phyloP scores from a whole-genome alignment of 2,113 vertebrate genomes.

The Syngnathus floridae region DNA sequence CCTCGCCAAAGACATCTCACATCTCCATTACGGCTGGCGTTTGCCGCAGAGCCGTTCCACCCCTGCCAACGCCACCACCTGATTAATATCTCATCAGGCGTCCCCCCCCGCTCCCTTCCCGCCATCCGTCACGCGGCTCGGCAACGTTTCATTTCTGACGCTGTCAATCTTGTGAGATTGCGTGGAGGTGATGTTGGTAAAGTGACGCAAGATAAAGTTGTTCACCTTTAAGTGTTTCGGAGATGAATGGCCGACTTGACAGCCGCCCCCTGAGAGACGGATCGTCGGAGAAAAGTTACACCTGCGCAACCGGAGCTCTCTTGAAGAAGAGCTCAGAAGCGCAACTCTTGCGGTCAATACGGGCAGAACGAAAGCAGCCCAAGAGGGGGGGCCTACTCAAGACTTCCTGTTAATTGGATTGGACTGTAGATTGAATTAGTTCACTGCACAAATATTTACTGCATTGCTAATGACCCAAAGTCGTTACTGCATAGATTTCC shows the following conservation, averaged over 20 bases:
- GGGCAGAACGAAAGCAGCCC: conserved; percentile 5
- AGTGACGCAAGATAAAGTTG: conserved; percentile 47
- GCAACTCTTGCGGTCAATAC: conserved; percentile 27
- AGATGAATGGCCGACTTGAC: conserved; percentile 33
- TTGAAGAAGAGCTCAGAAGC: conserved; percentile 25
- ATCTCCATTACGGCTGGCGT: conserved; percentile 44
- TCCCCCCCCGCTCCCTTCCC: conserved; percentile 5
- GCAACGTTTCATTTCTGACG: conserved; percentile 39
- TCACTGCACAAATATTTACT: conserved; percentile 68
- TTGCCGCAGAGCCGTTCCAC: conserved; percentile 23
- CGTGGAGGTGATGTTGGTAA: conserved; percentile 30
- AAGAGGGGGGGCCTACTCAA: not conserved
- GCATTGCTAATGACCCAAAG: conserved; percentile 39
- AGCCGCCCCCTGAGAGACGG: conserved; percentile 24
- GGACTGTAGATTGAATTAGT: conserved; percentile 56
- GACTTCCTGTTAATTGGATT: conserved; percentile 50
- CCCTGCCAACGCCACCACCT: conserved; percentile 34
- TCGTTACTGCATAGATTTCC: conserved; percentile 60
- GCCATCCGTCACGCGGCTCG: conserved; percentile 49
- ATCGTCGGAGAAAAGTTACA: conserved; percentile 11
- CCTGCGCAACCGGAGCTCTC: not conserved
- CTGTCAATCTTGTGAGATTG: conserved; percentile 42
- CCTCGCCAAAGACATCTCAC: conserved; percentile 49
- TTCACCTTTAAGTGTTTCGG: conserved; percentile 41
- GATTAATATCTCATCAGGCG: conserved; percentile 66